These are phyloP conservation scores for Scaptomyza caliginosa DNA, from an alignment of 2,888 invertebrate species.

Conservation along the genomic window DNA sequence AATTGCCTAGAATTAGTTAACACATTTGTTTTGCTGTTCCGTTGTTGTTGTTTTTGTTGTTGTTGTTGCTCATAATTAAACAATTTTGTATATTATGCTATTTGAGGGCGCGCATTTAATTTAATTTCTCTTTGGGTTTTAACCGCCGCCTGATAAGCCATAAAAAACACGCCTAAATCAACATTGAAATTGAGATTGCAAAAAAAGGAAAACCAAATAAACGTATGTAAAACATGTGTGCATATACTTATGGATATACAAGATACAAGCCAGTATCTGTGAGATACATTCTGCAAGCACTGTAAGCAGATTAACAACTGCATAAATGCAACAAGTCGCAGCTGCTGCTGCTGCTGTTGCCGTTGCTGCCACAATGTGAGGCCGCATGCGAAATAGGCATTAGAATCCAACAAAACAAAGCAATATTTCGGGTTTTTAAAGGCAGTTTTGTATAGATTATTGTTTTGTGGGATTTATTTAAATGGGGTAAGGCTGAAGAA, in stretches of 20 bases:
- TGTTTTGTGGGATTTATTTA: conserved; percentile 24
- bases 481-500: conserved; percentile 20
- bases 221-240: conserved; percentile 9
- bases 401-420: conserved; percentile 19
- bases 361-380: conserved; percentile 36
- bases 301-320: conserved; percentile 10
- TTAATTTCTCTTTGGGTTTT: conserved; percentile 69
- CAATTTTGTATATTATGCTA: conserved; percentile 68
- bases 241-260: neutral
- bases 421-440: conserved; percentile 7
- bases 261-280: conserved; percentile 9
- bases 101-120: conserved; percentile 64
- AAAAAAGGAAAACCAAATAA: conserved; percentile 12
- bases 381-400: conserved; percentile 41
- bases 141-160: conserved; percentile 59
- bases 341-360: conserved; percentile 26
- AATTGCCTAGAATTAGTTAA: conserved; percentile 76
- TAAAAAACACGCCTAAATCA: conserved; percentile 76
- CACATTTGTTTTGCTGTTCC: conserved; percentile 53
- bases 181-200: conserved; percentile 79
- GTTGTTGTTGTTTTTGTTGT: conserved; percentile 16
- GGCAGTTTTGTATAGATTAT: neutral
- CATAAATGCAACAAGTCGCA: conserved; percentile 36
- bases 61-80: conserved; percentile 73
- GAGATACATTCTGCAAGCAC: conserved; percentile 29